A percentile compares a stretch with the other conserved stretches of the same genome.
Evolutionary conservation across 1,140 invertebrate species (phyloP).

Genomic region (Drosophila littoralis): DNA sequence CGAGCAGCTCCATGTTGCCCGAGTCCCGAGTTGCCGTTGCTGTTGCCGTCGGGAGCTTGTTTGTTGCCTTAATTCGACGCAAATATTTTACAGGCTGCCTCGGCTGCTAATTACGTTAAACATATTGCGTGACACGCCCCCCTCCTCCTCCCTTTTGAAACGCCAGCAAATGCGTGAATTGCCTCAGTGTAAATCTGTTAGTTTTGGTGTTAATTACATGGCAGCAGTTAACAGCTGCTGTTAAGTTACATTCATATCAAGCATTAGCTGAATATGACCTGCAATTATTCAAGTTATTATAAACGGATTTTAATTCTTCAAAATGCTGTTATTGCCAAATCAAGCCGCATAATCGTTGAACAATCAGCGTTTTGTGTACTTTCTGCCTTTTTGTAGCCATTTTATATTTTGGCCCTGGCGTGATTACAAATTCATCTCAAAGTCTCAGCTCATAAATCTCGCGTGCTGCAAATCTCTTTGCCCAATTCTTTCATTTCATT

Average conservation of each 20-base stretch:
- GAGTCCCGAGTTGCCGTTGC: constrained; percentile 15
- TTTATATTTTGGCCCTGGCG: constrained; percentile 11
- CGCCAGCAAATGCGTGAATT: not conserved
- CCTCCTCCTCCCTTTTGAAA: not conserved
- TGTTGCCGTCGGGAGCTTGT: constrained; percentile 49
- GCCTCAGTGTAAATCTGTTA: constrained; percentile 55
- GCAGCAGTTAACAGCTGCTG: constrained; percentile 44
- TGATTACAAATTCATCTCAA: constrained; percentile 44
- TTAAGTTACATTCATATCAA: constrained; percentile 16
- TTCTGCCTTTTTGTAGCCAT: constrained; percentile 17
- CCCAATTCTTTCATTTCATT: constrained; percentile 57
- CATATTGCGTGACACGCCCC: constrained; percentile 71
- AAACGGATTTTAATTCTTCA: not conserved
- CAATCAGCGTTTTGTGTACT: constrained; percentile 51
- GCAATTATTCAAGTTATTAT: not conserved
- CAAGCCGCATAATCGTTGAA: constrained; percentile 12
- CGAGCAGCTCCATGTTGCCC: constrained; percentile 29
- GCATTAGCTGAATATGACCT: not conserved
- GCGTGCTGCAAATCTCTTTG: constrained; percentile 67
- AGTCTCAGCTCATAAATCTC: constrained; percentile 76
- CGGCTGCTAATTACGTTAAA: constrained; percentile 77
- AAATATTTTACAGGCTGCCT: constrained; percentile 65
- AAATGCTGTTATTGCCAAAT: constrained; percentile 29
- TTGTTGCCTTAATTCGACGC: constrained; percentile 75
- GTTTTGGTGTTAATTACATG: constrained; percentile 70